phyloP scores from a whole-genome alignment of 2,113 vertebrate genomes.

The Melanotaenia duboulayi region DNA sequence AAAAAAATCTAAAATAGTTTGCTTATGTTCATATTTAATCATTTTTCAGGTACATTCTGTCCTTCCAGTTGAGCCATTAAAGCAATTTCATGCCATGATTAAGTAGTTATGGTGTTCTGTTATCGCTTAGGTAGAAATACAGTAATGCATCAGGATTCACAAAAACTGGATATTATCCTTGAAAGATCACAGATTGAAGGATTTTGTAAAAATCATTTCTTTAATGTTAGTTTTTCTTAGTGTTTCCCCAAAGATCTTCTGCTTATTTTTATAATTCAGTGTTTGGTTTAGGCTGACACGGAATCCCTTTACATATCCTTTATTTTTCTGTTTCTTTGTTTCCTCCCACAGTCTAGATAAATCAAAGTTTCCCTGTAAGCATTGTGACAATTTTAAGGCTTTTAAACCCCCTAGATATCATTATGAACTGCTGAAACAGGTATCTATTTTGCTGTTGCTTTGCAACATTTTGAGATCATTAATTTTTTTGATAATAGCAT shows the following conservation, averaged over 20 bases:
- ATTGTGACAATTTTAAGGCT: too few relatives aligned
- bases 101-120: not conserved
- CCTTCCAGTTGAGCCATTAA: not conserved
- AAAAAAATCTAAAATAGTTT: not conserved
- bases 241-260: not conserved
- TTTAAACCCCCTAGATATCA: too few relatives aligned
- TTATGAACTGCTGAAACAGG: too few relatives aligned
- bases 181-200: not conserved
- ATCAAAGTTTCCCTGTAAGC: too few relatives aligned
- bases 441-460: too few relatives aligned
- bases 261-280: too few relatives aligned
- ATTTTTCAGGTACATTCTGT: not conserved
- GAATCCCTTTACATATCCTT: not conserved
- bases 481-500: too few relatives aligned
- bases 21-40: not conserved
- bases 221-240: not conserved
- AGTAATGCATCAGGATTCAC: not conserved
- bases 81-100: not conserved
- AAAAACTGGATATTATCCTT: not conserved
- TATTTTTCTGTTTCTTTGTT: not conserved
- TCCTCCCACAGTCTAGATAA: too few relatives aligned
- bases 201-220: not conserved
- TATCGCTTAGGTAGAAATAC: not conserved
- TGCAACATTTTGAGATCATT: too few relatives aligned
- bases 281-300: too few relatives aligned